These are phyloP conservation scores for Drosophila oshimai DNA, from an alignment of 1,140 invertebrate genomes.

Conservation along the genomic window DNA sequence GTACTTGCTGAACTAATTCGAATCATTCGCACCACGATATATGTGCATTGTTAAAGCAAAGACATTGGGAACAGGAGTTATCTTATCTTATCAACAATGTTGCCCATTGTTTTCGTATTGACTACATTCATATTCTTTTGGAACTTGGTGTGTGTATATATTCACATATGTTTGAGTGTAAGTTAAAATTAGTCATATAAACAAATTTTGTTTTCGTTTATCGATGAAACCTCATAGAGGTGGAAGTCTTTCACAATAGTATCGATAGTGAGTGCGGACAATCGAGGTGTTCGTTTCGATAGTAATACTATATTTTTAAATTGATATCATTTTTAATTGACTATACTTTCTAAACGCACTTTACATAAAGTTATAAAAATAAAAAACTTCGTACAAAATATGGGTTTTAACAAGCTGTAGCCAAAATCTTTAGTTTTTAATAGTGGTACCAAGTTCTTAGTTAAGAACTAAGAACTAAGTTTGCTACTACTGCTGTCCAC, in stretches of 20 bases:
- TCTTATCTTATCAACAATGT: constrained; percentile 42
- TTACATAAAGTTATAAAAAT: too few relatives aligned
- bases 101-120: constrained; percentile 35
- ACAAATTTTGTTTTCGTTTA: constrained; percentile 22
- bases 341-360: too few relatives aligned
- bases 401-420: too few relatives aligned
- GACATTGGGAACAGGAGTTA: constrained; percentile 20
- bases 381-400: too few relatives aligned
- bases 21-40: constrained; percentile 23
- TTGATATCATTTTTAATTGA: too few relatives aligned
- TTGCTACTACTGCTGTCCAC: too few relatives aligned
- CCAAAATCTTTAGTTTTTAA: too few relatives aligned
- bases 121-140: constrained; percentile 21
- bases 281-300: too few relatives aligned
- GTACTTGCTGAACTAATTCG: constrained; percentile 27
- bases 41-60: constrained; percentile 17
- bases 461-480: too few relatives aligned
- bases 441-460: too few relatives aligned
- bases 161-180: not conserved
- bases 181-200: constrained; percentile 29
- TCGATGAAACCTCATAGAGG: not conserved
- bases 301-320: too few relatives aligned
- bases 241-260: not conserved
- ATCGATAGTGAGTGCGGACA: too few relatives aligned
- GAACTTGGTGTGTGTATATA: not conserved